Conservation (phyloP, 2,113 vertebrate genomes). For the Ovibos moschatus region DNA sequence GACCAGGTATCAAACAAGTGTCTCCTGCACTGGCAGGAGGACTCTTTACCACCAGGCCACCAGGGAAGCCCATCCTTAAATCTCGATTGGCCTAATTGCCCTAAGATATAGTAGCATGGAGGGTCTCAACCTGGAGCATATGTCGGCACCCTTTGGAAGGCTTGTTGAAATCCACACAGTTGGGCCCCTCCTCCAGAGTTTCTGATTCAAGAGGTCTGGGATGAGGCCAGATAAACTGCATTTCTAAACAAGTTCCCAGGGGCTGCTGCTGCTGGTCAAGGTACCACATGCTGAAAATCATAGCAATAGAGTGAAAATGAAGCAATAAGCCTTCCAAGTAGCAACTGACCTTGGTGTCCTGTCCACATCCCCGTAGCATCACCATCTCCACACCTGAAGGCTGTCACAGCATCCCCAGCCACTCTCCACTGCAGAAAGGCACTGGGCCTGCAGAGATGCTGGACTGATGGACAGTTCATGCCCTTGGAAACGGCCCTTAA, state of each 20-base stretch:
- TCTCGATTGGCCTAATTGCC: neutral
- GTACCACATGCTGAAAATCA: neutral
- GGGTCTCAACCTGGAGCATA: fast-evolving
- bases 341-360: neutral
- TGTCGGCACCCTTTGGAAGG: no score
- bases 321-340: no score
- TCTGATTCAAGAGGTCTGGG: neutral
- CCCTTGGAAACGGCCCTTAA: no score
- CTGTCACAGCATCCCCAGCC: fast-evolving
- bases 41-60: neutral
- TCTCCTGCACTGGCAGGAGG: neutral
- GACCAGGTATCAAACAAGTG: neutral
- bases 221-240: neutral
- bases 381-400: fast-evolving
- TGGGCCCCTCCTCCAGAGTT: no score
- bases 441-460: fast-evolving
- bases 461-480: fast-evolving
- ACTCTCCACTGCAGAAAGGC: neutral
- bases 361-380: fast-evolving
- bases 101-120: fast-evolving
- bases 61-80: neutral
- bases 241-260: neutral
- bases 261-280: fast-evolving
- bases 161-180: neutral
- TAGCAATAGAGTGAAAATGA: fast-evolving